Evolutionary conservation across 2,888 invertebrate species (phyloP).

Genomic region (Exocentrus adspersus): DNA sequence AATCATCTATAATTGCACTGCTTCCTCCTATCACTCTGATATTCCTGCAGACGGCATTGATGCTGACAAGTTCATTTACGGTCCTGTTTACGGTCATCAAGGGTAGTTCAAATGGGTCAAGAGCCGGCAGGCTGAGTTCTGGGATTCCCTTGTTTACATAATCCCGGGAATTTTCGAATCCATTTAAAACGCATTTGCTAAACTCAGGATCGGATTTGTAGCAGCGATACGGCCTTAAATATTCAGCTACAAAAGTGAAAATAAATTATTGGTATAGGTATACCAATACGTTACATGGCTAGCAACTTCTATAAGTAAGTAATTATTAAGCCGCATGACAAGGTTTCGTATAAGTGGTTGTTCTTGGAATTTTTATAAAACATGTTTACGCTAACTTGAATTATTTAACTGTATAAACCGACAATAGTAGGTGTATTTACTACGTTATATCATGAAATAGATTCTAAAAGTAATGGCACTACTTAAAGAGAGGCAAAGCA

Average conservation of each 20-base stretch:
- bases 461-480: too few relatives aligned
- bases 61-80: conserved; percentile 71
- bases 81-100: conserved; percentile 75
- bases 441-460: too few relatives aligned
- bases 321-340: too few relatives aligned
- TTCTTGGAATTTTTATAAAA: too few relatives aligned
- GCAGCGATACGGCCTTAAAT: conserved; percentile 70
- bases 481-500: too few relatives aligned
- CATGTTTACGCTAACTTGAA: too few relatives aligned
- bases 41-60: conserved; percentile 74
- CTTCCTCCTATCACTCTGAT: conserved; percentile 73
- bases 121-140: conserved; percentile 73
- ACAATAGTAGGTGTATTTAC: too few relatives aligned
- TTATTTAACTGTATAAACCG: too few relatives aligned
- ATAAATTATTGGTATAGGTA: not conserved
- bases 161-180: conserved; percentile 70
- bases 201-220: conserved; percentile 72
- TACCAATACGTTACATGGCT: not conserved
- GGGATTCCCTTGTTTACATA: conserved; percentile 72
- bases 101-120: conserved; percentile 77
- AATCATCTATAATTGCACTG: conserved; percentile 71
- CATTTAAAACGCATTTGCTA: conserved; percentile 70
- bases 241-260: conserved; percentile 68
- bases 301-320: not conserved
- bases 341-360: too few relatives aligned